Conservation (phyloP, 2,113 vertebrate genomes). For the Garra rufa region DNA sequence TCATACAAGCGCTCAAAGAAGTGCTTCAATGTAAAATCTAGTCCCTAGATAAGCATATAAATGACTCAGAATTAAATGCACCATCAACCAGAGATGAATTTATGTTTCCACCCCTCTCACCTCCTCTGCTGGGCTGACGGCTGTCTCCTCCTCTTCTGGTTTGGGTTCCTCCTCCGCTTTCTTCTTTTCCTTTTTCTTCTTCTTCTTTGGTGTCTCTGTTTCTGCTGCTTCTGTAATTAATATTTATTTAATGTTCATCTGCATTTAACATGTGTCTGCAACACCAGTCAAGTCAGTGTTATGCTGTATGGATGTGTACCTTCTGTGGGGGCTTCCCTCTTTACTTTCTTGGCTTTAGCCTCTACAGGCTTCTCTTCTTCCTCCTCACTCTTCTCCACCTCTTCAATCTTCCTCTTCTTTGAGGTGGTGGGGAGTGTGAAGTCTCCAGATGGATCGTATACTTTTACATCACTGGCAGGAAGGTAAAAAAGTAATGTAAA, state of each 20-base stretch:
- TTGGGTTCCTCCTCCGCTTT: slow-evolving; percentile 65
- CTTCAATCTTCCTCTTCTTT: slow-evolving; percentile 92
- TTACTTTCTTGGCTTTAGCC: slow-evolving; percentile 82
- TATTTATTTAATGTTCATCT: not conserved
- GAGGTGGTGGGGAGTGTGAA: slow-evolving; percentile 87
- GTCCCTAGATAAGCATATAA: not conserved
- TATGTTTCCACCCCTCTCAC: slow-evolving; percentile 1
- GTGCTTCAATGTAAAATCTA: not conserved
- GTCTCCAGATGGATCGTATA: slow-evolving; percentile 93
- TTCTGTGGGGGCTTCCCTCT: slow-evolving; percentile 78
- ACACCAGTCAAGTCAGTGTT: not conserved
- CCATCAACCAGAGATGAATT: not conserved
- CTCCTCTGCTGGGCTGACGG: slow-evolving; percentile 43
- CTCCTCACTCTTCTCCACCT: slow-evolving; percentile 78
- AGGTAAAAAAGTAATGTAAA: slow-evolving; percentile 8
- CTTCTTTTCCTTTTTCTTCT: slow-evolving; percentile 87
- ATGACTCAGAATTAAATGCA: slow-evolving; percentile 25
- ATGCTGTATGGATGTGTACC: slow-evolving; percentile 25
- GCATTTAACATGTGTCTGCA: not conserved
- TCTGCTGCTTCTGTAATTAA: slow-evolving; percentile 62
- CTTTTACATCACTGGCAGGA: slow-evolving; percentile 83
- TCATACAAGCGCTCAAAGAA: too few relatives aligned
- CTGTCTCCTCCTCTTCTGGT: slow-evolving; percentile 56
- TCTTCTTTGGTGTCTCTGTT: slow-evolving; percentile 81
- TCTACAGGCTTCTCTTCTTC: slow-evolving; percentile 68